Evolutionary conservation across 2,113 vertebrate genomes (phyloP).

Genomic region (Meleagris gallopavo): DNA sequence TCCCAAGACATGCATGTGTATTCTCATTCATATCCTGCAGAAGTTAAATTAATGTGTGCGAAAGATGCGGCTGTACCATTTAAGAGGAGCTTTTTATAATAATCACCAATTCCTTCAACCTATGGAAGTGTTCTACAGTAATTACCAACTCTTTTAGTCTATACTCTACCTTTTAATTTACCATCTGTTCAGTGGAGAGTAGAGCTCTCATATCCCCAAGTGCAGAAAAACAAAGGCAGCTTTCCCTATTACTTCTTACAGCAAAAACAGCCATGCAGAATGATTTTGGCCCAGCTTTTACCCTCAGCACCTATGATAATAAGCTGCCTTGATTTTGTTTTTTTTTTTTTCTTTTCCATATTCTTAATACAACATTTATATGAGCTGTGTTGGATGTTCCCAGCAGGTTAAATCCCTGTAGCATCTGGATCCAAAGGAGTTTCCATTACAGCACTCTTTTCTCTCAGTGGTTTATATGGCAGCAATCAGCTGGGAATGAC

Average conservation of each 20-base stretch:
- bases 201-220: background rate
- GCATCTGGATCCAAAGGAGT: background rate
- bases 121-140: background rate
- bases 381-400: background rate
- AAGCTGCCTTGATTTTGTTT: background rate
- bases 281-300: background rate
- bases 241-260: background rate
- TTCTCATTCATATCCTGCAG: background rate
- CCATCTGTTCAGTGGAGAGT: background rate
- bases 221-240: background rate
- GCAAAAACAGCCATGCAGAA: background rate
- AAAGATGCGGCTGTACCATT: background rate
- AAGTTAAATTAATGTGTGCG: background rate
- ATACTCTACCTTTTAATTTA: background rate
- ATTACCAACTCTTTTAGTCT: background rate
- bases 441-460: background rate
- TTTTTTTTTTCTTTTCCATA: background rate
- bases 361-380: background rate
- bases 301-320: background rate
- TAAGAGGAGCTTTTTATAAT: background rate
- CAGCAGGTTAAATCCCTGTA: background rate
- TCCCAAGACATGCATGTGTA: rapidly evolving
- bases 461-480: background rate
- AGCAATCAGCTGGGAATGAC: background rate
- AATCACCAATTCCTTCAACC: background rate